Percentiles rank a stretch among this genome's conserved stretches.
Conservation (phyloP, 2,113 vertebrate species). For the Fregata magnificens region DNA sequence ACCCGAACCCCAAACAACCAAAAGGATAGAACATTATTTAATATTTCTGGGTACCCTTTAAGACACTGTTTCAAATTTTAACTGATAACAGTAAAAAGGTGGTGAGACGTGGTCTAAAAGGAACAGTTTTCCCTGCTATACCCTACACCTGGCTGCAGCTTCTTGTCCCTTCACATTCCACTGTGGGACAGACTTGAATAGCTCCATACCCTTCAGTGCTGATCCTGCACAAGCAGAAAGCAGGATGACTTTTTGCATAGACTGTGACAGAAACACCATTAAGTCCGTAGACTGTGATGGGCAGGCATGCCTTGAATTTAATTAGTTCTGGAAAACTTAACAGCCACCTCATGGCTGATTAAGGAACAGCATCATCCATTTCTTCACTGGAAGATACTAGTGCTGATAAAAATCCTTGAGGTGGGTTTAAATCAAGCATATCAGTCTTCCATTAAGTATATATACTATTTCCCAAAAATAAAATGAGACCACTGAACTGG, state of each 20-base stretch:
- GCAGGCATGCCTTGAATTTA: not conserved
- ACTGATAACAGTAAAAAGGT: not conserved
- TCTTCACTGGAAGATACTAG: not conserved
- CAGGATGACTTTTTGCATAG: not conserved
- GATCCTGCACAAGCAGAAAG: not conserved
- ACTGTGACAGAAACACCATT: not conserved
- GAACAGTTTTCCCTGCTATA: not conserved
- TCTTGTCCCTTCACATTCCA: not conserved
- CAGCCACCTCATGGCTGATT: slow-evolving; percentile 20
- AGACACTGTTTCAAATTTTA: not conserved
- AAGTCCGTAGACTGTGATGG: not conserved
- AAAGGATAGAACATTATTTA: not conserved
- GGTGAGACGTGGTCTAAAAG: not conserved
- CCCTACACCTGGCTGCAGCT: not conserved
- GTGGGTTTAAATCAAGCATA: not conserved
- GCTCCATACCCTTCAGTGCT: not conserved
- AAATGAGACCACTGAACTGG: not conserved
- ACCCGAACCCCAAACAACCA: not conserved
- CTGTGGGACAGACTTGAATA: not conserved
- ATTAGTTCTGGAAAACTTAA: not conserved
- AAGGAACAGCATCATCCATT: not conserved
- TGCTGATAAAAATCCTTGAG: not conserved
- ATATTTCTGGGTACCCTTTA: not conserved
- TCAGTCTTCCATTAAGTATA: not conserved
- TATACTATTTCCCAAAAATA: not conserved